Evolutionary conservation across 2,888 invertebrate species (phyloP).

Genomic region (Epistrophe grossulariae): DNA sequence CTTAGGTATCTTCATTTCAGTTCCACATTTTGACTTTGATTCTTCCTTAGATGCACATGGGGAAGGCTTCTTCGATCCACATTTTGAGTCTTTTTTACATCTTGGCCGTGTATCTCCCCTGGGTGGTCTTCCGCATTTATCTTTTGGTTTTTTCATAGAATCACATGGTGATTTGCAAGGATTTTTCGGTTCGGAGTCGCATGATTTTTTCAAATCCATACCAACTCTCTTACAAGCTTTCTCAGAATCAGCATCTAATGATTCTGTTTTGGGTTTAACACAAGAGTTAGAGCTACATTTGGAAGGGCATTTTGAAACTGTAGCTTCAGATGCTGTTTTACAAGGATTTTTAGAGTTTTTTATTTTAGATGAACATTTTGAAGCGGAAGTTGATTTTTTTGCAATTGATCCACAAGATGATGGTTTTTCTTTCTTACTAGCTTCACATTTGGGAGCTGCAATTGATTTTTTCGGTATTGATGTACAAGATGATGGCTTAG

Average conservation of each 20-base stretch:
- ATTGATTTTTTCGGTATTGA: too few relatives aligned
- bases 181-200: background rate
- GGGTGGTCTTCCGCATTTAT: conserved; percentile 22
- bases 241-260: background rate
- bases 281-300: conserved; percentile 22
- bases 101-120: conserved; percentile 1
- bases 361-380: background rate
- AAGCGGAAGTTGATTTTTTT: background rate
- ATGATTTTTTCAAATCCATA: background rate
- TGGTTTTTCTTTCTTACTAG: background rate
- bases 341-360: conserved; percentile 22
- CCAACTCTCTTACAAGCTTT: conserved; percentile 45
- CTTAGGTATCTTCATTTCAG: background rate
- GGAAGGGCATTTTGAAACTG: background rate
- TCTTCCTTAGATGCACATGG: background rate
- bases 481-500: too few relatives aligned
- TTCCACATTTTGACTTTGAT: conserved; percentile 34
- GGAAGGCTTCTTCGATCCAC: background rate
- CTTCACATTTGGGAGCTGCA: background rate
- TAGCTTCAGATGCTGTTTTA: background rate
- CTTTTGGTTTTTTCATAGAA: background rate
- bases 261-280: background rate
- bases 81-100: conserved; percentile 21
- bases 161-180: background rate
- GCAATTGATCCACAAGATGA: background rate